Evolutionary conservation across 1,140 invertebrate species (phyloP).

Genomic region (Chironomus striatipennis): DNA sequence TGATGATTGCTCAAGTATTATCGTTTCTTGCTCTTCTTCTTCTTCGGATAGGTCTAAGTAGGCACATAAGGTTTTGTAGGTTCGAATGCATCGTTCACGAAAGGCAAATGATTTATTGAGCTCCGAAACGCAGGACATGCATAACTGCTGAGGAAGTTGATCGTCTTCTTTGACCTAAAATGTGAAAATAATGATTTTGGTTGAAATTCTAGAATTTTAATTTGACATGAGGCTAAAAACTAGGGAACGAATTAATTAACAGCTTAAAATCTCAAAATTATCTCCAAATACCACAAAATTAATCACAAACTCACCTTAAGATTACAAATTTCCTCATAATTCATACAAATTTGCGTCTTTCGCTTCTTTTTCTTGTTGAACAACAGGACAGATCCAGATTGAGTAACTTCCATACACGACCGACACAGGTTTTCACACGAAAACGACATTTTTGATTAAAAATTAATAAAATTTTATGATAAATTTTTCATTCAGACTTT

Average conservation of each 20-base stretch:
- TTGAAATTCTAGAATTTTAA: no score
- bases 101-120: not conserved
- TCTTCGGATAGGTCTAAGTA: not conserved
- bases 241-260: no score
- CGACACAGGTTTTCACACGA: constrained; percentile 2
- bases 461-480: not conserved
- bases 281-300: not conserved
- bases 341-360: constrained; percentile 3
- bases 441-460: not conserved
- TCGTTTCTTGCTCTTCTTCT: not conserved
- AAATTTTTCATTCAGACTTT: not conserved
- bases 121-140: not conserved
- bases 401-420: not conserved
- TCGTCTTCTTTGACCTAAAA: not conserved
- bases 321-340: not conserved
- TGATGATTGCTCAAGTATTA: not conserved
- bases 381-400: not conserved
- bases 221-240: no score
- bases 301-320: not conserved
- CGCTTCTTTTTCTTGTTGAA: constrained; percentile 10
- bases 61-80: not conserved
- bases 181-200: no score
- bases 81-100: not conserved
- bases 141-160: not conserved
- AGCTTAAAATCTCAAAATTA: not conserved